Conservation (phyloP, 2,797 vertebrate species). For the Erpetoichthys calabaricus region DNA sequence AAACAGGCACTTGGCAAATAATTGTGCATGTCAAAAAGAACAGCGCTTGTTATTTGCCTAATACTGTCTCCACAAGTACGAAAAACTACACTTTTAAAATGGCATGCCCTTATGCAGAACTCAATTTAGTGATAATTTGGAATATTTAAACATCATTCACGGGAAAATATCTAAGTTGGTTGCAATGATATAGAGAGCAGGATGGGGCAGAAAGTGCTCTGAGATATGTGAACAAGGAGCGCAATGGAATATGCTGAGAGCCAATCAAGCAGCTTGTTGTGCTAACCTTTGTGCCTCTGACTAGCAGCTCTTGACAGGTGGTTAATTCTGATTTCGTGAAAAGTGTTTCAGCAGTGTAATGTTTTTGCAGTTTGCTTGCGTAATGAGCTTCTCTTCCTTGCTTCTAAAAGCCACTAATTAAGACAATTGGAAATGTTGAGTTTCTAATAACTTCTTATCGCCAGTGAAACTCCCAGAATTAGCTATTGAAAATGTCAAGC, state of each 20-base stretch:
- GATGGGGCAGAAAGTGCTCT: conserved; percentile 30
- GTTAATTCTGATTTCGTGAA: conserved; percentile 45
- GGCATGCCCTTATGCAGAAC: conserved; percentile 51
- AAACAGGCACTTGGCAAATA: conserved; percentile 51
- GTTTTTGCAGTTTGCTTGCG: conserved; percentile 42
- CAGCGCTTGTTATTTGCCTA: conserved; percentile 51
- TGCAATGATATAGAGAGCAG: conserved; percentile 40
- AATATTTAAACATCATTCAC: conserved; percentile 40
- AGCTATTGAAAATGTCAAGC: not conserved
- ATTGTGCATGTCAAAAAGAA: conserved; percentile 52
- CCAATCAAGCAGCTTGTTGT: conserved; percentile 23
- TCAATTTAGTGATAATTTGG: conserved; percentile 50
- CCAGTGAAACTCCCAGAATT: not conserved
- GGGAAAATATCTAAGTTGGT: conserved; percentile 27
- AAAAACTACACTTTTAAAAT: conserved; percentile 42
- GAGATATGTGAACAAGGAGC: conserved; percentile 26
- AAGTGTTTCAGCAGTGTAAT: conserved; percentile 10
- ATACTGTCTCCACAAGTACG: conserved; percentile 45
- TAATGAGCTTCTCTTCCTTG: conserved; percentile 38
- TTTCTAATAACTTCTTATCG: conserved; percentile 9
- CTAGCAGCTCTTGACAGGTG: conserved; percentile 36
- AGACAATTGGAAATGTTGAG: conserved; percentile 37
- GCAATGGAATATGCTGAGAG: conserved; percentile 23
- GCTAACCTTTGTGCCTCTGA: conserved; percentile 33
- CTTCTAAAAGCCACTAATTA: conserved; percentile 42